Evolutionary conservation across 2,888 invertebrate species (phyloP), one percentile per base, ranked within the genome.

Genomic region (Chrysolina oricalcia): DNA sequence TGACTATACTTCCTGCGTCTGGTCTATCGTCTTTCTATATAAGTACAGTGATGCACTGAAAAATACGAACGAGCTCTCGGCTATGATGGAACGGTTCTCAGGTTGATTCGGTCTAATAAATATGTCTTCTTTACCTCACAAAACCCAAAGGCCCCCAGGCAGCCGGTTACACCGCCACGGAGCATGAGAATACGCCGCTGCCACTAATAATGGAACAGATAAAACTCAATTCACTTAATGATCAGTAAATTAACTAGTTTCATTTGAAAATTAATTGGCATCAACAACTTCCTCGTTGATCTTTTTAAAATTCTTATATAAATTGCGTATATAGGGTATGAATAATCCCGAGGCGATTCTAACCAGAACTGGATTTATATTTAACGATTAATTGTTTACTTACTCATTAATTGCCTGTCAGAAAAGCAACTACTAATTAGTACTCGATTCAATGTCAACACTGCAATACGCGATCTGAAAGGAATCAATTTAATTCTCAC

Each of bases 391-490:
- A 73, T 74, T 78, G 76, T 75, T 74, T 72, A 71, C 78, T 67
- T 73, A 72, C 70, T 66, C 70, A 79, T 80, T 82, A 80, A 82
- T 81, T 82, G 78, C 74, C 72, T 77, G 76, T 76, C 79, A 76
- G 79, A 79, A 78, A 77, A 78, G 78, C 50, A 68, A 68, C 68
- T 74, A 73, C 79, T 81, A 81, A 82, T 81, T 82, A 81, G 79
- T 78, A 71, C 74, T 75, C 72, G 74, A 79, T 79, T 82, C 82
- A 80, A 81, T 82, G 82, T 80, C 82, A 81, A 75, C 78, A 59
- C 59, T 64, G 78, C 75, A 80, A 80, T 79, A 77, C 79, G 77
- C 72, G 50, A 72, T 69, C 70, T 62, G 27, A 59, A 59, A 59
- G 59, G 59, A 59, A 59, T 59, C 59, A 59, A 59, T 59, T 59